A percentile compares a stretch with the other conserved stretches of the same genome.
phyloP scores from a whole-genome alignment of 2,888 invertebrate species.

The Eilema griseolum region DNA sequence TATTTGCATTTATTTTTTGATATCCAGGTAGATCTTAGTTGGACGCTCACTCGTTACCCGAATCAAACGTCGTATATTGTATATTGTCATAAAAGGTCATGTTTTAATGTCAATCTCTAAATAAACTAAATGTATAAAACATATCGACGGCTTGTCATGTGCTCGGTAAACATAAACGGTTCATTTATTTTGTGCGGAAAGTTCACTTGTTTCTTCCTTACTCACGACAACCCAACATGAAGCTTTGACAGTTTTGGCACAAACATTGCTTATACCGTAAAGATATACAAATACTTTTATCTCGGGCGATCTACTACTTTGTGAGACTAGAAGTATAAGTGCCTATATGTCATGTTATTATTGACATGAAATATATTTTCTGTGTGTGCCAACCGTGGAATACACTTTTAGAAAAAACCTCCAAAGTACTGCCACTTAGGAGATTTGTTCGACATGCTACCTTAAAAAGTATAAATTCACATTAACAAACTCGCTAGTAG shows the following conservation, averaged over 20 bases:
- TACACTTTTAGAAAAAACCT: too few relatives aligned
- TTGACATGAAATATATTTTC: not conserved
- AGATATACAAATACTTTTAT: constrained; percentile 8
- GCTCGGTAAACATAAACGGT: constrained; percentile 4
- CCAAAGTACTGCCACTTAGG: too few relatives aligned
- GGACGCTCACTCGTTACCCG: too few relatives aligned
- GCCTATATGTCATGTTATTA: not conserved
- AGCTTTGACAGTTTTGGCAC: constrained; percentile 10
- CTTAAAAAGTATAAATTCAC: too few relatives aligned
- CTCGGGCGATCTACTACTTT: not conserved
- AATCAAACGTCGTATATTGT: too few relatives aligned
- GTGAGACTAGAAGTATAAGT: not conserved
- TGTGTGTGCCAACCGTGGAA: too few relatives aligned
- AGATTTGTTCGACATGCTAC: too few relatives aligned
- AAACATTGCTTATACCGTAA: constrained; percentile 10
- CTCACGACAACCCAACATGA: constrained; percentile 9
- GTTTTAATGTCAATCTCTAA: not conserved
- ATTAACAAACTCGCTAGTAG: too few relatives aligned
- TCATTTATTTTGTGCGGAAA: constrained; percentile 11
- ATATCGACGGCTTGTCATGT: not conserved
- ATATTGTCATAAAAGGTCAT: not conserved
- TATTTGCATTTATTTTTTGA: too few relatives aligned
- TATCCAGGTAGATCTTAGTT: too few relatives aligned
- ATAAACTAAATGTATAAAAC: not conserved
- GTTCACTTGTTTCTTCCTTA: constrained; percentile 3